Conservation (phyloP, 2,113 vertebrate species). For the Ursus arctos region DNA sequence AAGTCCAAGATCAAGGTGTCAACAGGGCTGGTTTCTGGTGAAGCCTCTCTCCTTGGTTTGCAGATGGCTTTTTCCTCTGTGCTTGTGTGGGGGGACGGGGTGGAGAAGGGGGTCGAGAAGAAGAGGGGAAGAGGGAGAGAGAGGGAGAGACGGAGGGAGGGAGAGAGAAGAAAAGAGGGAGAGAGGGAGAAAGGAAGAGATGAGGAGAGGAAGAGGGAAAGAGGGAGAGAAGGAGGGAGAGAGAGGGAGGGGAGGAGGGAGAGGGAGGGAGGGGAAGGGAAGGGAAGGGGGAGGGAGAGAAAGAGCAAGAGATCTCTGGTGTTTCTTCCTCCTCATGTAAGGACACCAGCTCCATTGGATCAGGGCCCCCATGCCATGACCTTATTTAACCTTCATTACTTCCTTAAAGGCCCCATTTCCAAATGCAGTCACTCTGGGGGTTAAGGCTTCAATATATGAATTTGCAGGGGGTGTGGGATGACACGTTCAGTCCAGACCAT, state of each 20-base stretch:
- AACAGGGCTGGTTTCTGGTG: background rate
- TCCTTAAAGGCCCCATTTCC: background rate
- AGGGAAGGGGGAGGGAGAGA: accelerated
- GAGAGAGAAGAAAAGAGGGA: too few species aligned
- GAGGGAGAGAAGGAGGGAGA: accelerated
- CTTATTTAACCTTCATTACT: background rate
- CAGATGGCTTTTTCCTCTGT: background rate
- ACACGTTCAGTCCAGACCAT: background rate
- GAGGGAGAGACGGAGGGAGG: too few species aligned
- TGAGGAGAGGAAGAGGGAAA: too few species aligned
- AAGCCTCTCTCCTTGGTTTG: background rate
- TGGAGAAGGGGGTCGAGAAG: too few species aligned
- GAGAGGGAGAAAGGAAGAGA: too few species aligned
- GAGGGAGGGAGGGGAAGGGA: too few species aligned
- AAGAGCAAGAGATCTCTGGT: background rate
- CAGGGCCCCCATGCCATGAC: background rate
- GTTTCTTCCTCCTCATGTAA: background rate
- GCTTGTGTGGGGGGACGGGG: too few species aligned
- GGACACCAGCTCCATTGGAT: background rate
- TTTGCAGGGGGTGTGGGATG: background rate
- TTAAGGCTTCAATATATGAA: background rate
- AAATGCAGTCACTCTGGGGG: background rate
- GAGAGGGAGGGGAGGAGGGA: background rate
- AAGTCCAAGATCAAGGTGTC: background rate
- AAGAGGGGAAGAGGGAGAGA: too few species aligned